Conservation (phyloP, 1,140 invertebrate species). For the Panonychus citri region DNA sequence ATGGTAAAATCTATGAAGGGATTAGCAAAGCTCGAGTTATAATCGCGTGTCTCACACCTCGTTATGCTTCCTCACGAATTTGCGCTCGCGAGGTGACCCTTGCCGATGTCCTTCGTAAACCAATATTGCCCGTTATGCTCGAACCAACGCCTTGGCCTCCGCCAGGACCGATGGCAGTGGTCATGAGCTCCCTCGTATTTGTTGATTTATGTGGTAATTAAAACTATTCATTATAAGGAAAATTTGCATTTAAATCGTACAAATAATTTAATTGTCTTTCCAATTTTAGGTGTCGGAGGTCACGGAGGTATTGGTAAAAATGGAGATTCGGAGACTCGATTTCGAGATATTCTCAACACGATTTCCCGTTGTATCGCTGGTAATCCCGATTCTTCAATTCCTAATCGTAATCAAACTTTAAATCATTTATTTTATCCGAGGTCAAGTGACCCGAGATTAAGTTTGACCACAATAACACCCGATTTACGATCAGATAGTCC, state of each 20-base stretch:
- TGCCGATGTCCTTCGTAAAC: conserved; percentile 25
- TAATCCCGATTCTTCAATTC: conserved; percentile 4
- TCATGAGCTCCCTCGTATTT: conserved; percentile 25
- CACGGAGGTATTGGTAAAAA: conserved; percentile 25
- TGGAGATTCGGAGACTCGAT: conserved; percentile 24
- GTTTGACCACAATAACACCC: background rate
- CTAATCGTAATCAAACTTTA: conserved; percentile 4
- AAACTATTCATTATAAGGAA: background rate
- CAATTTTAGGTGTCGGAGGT: conserved; percentile 23
- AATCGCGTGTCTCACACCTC: conserved; percentile 24
- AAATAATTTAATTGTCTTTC: background rate
- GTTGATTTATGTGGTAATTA: conserved; percentile 24
- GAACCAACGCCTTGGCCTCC: conserved; percentile 26
- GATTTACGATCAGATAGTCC: background rate
- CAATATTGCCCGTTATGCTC: conserved; percentile 26
- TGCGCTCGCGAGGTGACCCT: conserved; percentile 26
- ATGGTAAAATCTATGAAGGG: conserved; percentile 25
- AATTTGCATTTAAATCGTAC: background rate
- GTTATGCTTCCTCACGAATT: conserved; percentile 24
- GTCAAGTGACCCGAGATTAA: background rate
- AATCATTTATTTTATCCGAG: background rate
- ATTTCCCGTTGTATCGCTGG: conserved; percentile 13
- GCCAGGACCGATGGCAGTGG: conserved; percentile 24
- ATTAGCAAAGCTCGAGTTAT: conserved; percentile 19
- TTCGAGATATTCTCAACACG: conserved; percentile 22